These are phyloP conservation scores for Orius insidiosus DNA, from an alignment of 1,140 invertebrate species.

Conservation along the genomic window DNA sequence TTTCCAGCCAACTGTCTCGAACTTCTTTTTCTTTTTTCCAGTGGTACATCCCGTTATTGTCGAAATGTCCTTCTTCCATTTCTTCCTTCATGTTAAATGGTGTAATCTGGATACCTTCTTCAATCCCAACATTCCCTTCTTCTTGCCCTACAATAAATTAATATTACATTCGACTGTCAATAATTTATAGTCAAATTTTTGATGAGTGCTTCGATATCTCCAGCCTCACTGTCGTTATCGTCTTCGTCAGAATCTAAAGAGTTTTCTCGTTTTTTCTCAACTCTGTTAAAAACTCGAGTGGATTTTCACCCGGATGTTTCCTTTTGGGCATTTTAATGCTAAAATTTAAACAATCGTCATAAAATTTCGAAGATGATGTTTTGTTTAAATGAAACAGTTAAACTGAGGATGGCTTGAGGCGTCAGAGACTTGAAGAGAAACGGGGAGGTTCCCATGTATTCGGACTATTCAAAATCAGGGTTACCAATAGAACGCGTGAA, in stretches of 20 bases:
- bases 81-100: conserved; percentile 99
- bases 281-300: no score
- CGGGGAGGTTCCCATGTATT: no score
- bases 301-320: neutral
- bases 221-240: conserved; percentile 54
- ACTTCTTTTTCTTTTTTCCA: conserved; percentile 86
- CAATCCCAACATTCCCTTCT: conserved; percentile 40
- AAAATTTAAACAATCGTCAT: no score
- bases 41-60: conserved; percentile 85
- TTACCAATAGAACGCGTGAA: no score
- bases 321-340: neutral
- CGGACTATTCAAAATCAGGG: no score
- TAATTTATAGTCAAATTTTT: neutral
- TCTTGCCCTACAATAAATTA: conserved; percentile 41
- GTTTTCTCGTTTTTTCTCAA: conserved; percentile 37
- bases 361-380: no score
- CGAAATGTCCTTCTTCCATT: conserved; percentile 92
- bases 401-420: no score
- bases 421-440: no score
- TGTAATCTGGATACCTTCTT: conserved; percentile 71
- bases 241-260: conserved; percentile 84
- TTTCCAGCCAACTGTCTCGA: conserved; percentile 88
- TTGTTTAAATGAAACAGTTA: no score
- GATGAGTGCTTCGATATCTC: conserved; percentile 45
- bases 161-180: no score